Percentiles rank a stretch among this genome's conserved stretches.
These are phyloP conservation scores for Scaptomyza hsui DNA, from an alignment of 1,140 invertebrate genomes.

Conservation along the genomic window DNA sequence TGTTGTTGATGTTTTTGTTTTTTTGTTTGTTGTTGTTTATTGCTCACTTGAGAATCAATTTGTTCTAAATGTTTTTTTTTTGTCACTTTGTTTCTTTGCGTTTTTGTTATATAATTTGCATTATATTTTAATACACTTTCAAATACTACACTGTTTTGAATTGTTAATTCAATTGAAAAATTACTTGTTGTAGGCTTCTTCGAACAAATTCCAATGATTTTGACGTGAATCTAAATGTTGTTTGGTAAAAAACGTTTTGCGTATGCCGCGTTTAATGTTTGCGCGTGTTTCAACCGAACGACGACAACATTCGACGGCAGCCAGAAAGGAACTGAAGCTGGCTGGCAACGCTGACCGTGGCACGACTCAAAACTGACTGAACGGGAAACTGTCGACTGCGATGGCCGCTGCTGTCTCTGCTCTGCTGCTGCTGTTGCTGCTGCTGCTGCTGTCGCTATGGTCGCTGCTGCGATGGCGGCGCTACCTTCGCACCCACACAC, in stretches of 20 bases:
- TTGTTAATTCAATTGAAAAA: constrained; percentile 7
- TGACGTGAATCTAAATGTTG: constrained; percentile 22
- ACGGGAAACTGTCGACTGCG: constrained; percentile 57
- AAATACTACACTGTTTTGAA: constrained; percentile 41
- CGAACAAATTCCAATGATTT: constrained; percentile 14
- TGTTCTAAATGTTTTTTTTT: constrained; percentile 24
- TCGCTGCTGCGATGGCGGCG: constrained; percentile 37
- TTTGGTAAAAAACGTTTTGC: constrained; percentile 9
- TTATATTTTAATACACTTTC: constrained; percentile 32
- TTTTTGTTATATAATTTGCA: constrained; percentile 9
- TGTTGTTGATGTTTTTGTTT: constrained; percentile 39
- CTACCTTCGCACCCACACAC: constrained; percentile 66
- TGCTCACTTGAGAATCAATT: constrained; percentile 34
- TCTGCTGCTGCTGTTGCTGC: constrained; percentile 28
- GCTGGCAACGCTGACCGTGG: constrained; percentile 58
- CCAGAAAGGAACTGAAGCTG: constrained; percentile 82
- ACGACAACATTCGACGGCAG: constrained; percentile 83
- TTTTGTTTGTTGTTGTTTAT: constrained; percentile 26
- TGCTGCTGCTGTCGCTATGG: constrained; percentile 27
- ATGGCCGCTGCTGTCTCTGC: constrained; percentile 38
- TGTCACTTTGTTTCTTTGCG: constrained; percentile 25
- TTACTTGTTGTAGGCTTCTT: not conserved
- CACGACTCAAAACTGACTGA: constrained; percentile 72
- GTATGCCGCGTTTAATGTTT: constrained; percentile 34
- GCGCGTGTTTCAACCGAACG: constrained; percentile 65